Conservation (phyloP, 2,797 vertebrate species). For the Podarcis siculus region DNA sequence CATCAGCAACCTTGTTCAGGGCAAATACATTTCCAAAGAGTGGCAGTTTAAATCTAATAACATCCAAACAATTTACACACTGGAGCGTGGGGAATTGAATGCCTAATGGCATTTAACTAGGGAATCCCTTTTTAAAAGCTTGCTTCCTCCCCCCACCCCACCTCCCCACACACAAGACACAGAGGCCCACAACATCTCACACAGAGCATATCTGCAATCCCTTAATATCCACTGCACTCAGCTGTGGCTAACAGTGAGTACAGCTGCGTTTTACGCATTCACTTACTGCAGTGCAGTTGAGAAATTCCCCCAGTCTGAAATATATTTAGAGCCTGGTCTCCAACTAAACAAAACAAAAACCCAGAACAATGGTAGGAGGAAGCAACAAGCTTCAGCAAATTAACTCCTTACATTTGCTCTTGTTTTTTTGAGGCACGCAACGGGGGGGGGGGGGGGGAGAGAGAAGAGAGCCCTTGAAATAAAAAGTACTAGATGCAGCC, state of each 20-base stretch:
- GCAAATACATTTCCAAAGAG: conserved; percentile 42
- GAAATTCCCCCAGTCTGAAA: conserved; percentile 2
- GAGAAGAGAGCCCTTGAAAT: too few relatives aligned
- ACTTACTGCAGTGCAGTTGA: not conserved
- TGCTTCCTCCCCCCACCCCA: not conserved
- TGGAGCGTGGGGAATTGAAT: conserved; percentile 31
- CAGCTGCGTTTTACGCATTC: not conserved
- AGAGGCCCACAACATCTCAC: conserved; percentile 17
- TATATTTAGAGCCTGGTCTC: not conserved
- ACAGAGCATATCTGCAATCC: conserved; percentile 8
- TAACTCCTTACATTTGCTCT: not conserved
- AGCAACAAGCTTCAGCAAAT: not conserved
- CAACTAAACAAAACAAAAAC: not conserved
- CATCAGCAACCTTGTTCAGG: conserved; percentile 33
- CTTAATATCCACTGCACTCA: conserved; percentile 41
- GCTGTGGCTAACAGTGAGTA: not conserved
- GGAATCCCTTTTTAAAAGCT: conserved; percentile 41
- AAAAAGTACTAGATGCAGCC: not conserved
- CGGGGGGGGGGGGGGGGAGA: too few relatives aligned
- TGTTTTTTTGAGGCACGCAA: not conserved
- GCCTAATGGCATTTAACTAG: conserved; percentile 55
- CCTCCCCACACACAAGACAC: conserved; percentile 2
- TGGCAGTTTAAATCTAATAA: conserved; percentile 13
- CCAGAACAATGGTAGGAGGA: not conserved
- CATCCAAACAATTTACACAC: conserved; percentile 43